These are phyloP conservation scores for Falco punctatus DNA, from an alignment of 2,113 vertebrate genomes.

Conservation along the genomic window DNA sequence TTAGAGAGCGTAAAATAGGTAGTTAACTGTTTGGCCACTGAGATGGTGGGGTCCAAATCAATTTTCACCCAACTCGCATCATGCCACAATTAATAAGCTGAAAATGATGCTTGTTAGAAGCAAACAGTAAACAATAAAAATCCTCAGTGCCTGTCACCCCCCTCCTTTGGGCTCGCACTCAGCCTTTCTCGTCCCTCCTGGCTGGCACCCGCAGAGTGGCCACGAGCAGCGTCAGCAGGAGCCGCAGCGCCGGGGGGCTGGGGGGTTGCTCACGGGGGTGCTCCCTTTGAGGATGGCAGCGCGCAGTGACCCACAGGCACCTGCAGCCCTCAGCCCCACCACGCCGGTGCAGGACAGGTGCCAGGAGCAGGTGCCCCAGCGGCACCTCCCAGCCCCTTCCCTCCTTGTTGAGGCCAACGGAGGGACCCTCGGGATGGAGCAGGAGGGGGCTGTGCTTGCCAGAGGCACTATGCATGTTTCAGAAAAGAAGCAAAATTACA, in stretches of 20 bases:
- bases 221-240: rapidly evolving
- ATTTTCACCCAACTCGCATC: not conserved
- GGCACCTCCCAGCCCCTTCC: not conserved
- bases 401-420: rapidly evolving
- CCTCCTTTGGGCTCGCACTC: not conserved
- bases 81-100: not conserved
- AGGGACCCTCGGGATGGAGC: not conserved
- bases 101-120: not conserved
- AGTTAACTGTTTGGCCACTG: not conserved
- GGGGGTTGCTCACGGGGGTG: rapidly evolving
- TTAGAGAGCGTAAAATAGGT: not conserved
- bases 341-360: not conserved
- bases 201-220: not conserved
- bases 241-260: rapidly evolving
- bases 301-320: not conserved
- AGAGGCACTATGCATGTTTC: not conserved
- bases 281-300: not conserved
- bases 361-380: rapidly evolving
- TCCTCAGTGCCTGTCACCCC: not conserved
- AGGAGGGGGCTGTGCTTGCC: not conserved
- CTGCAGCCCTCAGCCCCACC: not conserved
- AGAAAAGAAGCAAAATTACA: not conserved
- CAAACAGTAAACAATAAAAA: not conserved
- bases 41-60: not conserved
- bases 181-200: not conserved